A percentile compares a stretch with the other conserved stretches of the same genome.
Conservation (phyloP, 2,888 invertebrate species). For the Idaea straminata region DNA sequence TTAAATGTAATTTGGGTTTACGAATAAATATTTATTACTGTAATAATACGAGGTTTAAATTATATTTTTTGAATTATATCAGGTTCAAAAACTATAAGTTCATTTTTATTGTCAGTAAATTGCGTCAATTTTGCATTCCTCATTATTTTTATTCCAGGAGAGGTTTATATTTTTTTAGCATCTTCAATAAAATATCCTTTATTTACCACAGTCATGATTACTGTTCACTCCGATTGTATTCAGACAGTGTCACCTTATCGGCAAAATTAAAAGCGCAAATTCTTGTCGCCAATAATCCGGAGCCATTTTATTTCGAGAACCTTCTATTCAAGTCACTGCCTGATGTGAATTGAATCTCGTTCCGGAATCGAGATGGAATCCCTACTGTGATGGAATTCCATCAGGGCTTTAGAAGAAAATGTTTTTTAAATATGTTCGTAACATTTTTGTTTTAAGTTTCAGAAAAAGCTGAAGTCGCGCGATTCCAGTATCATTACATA, state of each 20-base stretch:
- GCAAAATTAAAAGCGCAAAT: background rate
- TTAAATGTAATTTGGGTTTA: background rate
- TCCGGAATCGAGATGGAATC: conserved; percentile 1
- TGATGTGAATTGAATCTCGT: background rate
- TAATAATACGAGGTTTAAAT: too few species aligned
- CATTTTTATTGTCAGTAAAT: too few species aligned
- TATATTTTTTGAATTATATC: too few species aligned
- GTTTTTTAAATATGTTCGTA: conserved; percentile 10
- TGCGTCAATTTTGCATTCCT: too few species aligned
- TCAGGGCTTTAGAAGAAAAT: background rate
- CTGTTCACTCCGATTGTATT: background rate
- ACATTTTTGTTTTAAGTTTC: conserved; percentile 22
- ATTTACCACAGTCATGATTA: background rate
- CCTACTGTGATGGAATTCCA: background rate
- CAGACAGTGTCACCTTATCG: background rate
- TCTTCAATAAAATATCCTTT: too few species aligned
- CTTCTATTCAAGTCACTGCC: background rate
- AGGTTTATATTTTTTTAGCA: too few species aligned
- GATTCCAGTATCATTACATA: background rate
- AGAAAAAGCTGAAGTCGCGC: conserved; percentile 14
- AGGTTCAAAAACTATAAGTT: too few species aligned
- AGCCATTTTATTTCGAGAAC: background rate
- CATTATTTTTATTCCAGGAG: too few species aligned
- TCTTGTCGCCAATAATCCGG: background rate
- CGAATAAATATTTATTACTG: too few species aligned